Base-by-base conservation (phyloP, 2,797 vertebrate species). In the Leuciscus waleckii region DNA sequence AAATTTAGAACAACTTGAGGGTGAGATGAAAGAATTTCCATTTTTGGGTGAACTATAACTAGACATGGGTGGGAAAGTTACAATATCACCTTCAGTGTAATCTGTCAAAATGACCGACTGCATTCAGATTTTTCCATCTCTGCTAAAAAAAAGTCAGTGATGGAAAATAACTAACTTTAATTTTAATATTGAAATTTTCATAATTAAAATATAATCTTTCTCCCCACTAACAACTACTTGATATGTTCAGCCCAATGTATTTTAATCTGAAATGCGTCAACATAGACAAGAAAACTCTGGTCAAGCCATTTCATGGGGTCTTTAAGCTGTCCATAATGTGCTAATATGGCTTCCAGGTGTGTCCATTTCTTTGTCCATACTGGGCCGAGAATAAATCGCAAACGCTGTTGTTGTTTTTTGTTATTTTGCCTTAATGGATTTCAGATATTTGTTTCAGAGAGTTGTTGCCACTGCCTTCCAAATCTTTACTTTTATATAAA, bases 391-490 rank as follows among this genome's bases (percentile, higher is more conserved):
- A 77, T 37, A 58, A 58, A 58, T 39, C 1, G 2, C 35, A 61
- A 58, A 39, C 23, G 11, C 32, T n/a, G 49, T 37, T 35, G 14
- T 13, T 29, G 29, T n/a, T 26, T 58, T 26, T 32, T 29, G n/a
- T 32, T 11, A 7, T 65, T n/a, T 39, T n/a, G 74, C 6, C 11
- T 58, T n/a, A 56, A 39, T 58, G 3, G 21, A 58, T 77, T 77
- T 61, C n/a, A 43, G 37, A 63, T 29, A 58, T 58, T 77, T 77
- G 23, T 61, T 78, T 61, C 16, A 39, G 58, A 63, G 41, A 43
- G 37, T 39, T 81, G 14, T 56, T 54, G 43, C 46, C 46, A 39
- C 16, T 26, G 32, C 32, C 49, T 56, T 70, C 11, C 65, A 49
- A 39, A 81, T 49, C 61, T 21, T 32, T 65, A 17, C 35, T 51